Percentiles rank a stretch among this genome's conserved stretches.
Evolutionary conservation across 2,888 invertebrate species (phyloP).

Genomic region (Oligia latruncula): DNA sequence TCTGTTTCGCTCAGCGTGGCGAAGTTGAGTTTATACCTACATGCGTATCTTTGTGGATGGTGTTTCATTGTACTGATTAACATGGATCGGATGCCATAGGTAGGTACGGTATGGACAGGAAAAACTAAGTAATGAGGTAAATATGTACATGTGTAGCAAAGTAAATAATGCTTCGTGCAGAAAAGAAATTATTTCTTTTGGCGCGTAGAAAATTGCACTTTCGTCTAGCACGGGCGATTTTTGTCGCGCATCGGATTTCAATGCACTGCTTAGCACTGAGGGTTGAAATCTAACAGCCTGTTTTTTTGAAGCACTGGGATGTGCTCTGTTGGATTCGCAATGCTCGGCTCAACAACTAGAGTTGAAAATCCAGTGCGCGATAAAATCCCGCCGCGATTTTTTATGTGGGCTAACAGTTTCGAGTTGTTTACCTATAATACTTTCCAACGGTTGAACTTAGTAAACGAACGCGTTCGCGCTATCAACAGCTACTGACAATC

Average conservation of each 20-base stretch:
- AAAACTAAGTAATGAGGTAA: background rate
- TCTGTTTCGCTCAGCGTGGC: constrained; percentile 17
- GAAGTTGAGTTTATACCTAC: constrained; percentile 11
- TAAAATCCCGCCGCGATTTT: background rate
- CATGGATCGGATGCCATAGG: background rate
- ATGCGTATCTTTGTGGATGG: background rate
- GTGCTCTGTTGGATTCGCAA: background rate
- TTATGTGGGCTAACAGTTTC: background rate
- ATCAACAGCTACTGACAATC: background rate
- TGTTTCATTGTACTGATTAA: background rate
- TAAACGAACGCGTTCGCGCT: background rate
- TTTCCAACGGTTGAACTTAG: background rate
- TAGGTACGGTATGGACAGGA: background rate
- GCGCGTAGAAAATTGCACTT: background rate
- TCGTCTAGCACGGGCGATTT: background rate
- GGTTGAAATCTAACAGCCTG: background rate
- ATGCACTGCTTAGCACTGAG: background rate
- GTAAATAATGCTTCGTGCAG: background rate
- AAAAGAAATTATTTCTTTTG: background rate
- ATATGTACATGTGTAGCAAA: too few species aligned
- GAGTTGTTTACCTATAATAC: background rate
- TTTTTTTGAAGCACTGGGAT: background rate
- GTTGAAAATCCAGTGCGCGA: background rate
- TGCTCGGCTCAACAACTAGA: background rate
- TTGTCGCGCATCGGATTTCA: background rate